Percentiles rank a stretch among this genome's conserved stretches.
These are phyloP conservation scores for Enhydra lutris DNA, from an alignment of 2,113 vertebrate genomes.

Conservation along the genomic window DNA sequence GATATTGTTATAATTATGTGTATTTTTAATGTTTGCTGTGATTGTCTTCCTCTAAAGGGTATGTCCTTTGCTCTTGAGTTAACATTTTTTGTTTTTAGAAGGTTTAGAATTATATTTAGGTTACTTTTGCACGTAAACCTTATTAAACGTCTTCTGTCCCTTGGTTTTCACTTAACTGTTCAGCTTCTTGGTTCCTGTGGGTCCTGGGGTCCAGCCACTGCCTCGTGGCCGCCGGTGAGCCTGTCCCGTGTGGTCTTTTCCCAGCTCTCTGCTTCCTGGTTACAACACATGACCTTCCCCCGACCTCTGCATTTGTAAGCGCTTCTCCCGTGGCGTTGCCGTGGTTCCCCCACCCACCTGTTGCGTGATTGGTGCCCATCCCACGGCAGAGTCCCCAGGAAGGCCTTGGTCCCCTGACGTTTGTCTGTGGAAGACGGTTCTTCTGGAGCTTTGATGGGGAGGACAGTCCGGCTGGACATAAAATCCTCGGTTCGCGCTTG, in stretches of 20 bases:
- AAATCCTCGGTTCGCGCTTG: neutral
- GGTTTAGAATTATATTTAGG: too few species aligned
- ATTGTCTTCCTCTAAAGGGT: too few species aligned
- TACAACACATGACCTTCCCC: neutral
- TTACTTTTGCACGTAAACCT: neutral
- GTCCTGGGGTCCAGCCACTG: neutral
- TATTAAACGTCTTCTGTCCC: too few species aligned
- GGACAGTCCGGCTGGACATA: neutral
- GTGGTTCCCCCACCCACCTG: neutral
- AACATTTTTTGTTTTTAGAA: neutral
- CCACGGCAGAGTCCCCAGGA: neutral
- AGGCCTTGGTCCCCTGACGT: neutral
- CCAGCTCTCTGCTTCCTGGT: neutral
- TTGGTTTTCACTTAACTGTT: neutral
- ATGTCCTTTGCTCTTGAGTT: neutral
- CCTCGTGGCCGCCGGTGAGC: fast-evolving
- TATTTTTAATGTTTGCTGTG: neutral
- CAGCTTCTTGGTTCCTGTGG: neutral
- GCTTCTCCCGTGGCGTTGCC: neutral
- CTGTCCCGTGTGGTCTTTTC: fast-evolving
- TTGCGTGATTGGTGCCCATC: neutral
- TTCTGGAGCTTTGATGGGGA: neutral
- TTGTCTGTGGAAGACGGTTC: fast-evolving
- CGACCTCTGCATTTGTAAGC: fast-evolving
- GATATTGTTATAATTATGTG: neutral